Evolutionary conservation across 2,113 vertebrate species (phyloP).

Genomic region (Haliaeetus leucogaster): DNA sequence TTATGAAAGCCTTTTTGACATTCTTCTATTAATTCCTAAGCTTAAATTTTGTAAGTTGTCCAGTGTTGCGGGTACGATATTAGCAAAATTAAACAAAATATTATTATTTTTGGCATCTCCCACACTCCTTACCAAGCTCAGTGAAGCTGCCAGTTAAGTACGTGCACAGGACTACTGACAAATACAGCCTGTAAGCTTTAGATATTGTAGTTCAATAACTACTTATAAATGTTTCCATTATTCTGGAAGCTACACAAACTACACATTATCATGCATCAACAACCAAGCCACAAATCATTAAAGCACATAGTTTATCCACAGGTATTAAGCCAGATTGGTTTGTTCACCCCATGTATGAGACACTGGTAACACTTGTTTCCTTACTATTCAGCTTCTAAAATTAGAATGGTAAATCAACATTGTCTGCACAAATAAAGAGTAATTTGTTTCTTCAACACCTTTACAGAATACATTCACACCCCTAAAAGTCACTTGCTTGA

Average conservation of each 20-base stretch:
- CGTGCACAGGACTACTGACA: not conserved
- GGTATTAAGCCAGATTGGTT: not conserved
- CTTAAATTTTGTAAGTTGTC: not conserved
- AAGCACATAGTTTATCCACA: not conserved
- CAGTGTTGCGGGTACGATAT: not conserved
- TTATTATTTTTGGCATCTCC: not conserved
- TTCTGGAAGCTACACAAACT: not conserved
- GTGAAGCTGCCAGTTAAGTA: not conserved
- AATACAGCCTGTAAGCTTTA: not conserved
- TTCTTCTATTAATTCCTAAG: not conserved
- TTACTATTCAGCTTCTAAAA: not conserved
- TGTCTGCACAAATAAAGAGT: not conserved
- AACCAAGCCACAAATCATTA: not conserved
- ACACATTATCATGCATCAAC: not conserved
- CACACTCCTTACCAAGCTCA: not conserved
- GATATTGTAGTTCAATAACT: not conserved
- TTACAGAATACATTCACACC: not conserved
- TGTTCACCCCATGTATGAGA: not conserved
- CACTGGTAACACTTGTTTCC: not conserved
- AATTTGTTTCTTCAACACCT: not conserved
- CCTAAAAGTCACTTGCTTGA: not conserved
- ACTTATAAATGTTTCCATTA: not conserved
- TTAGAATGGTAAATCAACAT: not conserved
- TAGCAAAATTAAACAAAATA: not conserved
- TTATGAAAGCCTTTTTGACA: not conserved